These are phyloP conservation scores for Platichthys flesus DNA, from an alignment of 2,113 vertebrate species.

Conservation along the genomic window DNA sequence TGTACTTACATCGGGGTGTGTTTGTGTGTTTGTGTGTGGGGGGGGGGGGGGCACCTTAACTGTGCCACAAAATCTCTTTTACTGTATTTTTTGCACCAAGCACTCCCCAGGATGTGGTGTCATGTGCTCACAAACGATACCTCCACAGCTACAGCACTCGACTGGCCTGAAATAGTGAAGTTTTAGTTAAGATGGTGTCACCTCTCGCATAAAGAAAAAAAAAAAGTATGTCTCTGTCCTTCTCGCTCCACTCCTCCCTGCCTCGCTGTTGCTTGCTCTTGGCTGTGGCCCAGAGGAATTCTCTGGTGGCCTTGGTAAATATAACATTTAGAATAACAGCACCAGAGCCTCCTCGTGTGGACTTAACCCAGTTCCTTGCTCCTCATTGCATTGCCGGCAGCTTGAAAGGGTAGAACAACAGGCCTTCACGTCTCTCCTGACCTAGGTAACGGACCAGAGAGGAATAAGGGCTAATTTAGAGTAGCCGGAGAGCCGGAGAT, in stretches of 20 bases:
- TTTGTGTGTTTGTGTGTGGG: neutral
- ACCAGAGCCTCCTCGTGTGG: conserved; percentile 74
- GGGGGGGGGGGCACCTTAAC: conserved; percentile 15
- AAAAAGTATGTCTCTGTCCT: conserved; percentile 34
- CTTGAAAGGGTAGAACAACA: conserved; percentile 63
- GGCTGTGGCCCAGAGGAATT: conserved; percentile 81
- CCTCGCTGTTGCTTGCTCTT: conserved; percentile 68
- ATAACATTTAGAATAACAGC: conserved; percentile 81
- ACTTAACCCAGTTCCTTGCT: conserved; percentile 81
- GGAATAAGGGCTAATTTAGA: conserved; percentile 65
- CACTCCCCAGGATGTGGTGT: conserved; percentile 29
- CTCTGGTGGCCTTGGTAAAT: conserved; percentile 80
- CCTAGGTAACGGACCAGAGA: conserved; percentile 61
- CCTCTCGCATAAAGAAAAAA: conserved; percentile 38
- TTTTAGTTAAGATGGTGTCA: conserved; percentile 38
- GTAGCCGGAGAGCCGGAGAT: conserved; percentile 49
- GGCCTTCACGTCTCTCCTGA: conserved; percentile 68
- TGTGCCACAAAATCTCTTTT: conserved; percentile 57
- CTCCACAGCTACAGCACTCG: conserved; percentile 44
- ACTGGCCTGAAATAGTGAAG: conserved; percentile 65
- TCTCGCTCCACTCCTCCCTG: conserved; percentile 47
- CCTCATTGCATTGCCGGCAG: conserved; percentile 68
- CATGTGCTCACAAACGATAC: conserved; percentile 44
- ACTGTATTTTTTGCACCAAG: conserved; percentile 37
- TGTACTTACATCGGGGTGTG: too few relatives aligned